phyloP scores from a whole-genome alignment of 2,888 invertebrate species.

The Rapana venosa region DNA sequence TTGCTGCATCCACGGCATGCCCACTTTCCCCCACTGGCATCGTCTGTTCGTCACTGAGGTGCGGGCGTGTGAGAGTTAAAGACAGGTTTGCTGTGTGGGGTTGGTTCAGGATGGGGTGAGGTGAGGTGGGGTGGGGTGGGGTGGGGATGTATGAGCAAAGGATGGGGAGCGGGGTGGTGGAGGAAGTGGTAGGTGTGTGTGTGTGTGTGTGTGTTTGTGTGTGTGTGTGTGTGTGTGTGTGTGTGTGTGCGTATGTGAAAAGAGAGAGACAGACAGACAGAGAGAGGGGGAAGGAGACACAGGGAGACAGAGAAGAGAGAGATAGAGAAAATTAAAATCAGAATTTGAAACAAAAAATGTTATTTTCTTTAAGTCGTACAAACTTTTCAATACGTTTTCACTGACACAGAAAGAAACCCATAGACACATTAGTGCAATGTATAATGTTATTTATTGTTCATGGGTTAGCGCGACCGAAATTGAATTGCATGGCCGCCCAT shows the following conservation, averaged over 20 bases:
- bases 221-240: not conserved
- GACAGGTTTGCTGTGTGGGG: not conserved
- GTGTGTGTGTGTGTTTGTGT: not conserved
- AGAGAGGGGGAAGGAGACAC: too few relatives aligned
- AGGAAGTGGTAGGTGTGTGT: not conserved
- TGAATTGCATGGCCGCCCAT: too few relatives aligned
- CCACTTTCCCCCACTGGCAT: slow-evolving; percentile 58
- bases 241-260: not conserved
- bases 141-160: not conserved
- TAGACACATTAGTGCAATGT: too few relatives aligned
- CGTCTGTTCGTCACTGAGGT: slow-evolving; percentile 53
- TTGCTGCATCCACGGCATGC: slow-evolving; percentile 55
- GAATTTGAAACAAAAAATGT: too few relatives aligned
- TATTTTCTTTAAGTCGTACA: too few relatives aligned
- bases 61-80: not conserved
- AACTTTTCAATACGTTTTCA: too few relatives aligned
- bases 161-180: not conserved
- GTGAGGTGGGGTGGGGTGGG: not conserved
- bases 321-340: too few relatives aligned
- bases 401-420: too few relatives aligned
- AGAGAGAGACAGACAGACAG: too few relatives aligned
- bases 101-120: not conserved
- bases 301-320: too few relatives aligned
- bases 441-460: too few relatives aligned
- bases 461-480: too few relatives aligned